A percentile compares a stretch with the other conserved stretches of the same genome.
Evolutionary conservation across 2,888 invertebrate species (phyloP).

Genomic region (Chaitophorus viminalis): DNA sequence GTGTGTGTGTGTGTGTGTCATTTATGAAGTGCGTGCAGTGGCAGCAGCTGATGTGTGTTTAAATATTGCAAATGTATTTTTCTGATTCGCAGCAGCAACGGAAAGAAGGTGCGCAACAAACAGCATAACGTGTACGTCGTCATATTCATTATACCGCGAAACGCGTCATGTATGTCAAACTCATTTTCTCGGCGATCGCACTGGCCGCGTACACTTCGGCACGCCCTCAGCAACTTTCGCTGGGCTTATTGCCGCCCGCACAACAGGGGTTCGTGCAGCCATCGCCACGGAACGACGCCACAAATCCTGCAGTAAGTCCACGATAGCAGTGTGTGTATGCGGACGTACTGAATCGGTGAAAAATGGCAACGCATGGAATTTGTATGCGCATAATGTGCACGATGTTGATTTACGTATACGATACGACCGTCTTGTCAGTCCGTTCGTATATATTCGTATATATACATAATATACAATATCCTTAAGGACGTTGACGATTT

Average conservation of each 20-base stretch:
- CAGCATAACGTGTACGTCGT: background rate
- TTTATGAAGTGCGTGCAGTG: too few species aligned
- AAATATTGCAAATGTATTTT: conserved; percentile 4
- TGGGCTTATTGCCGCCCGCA: conserved; percentile 62
- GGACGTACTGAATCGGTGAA: too few species aligned
- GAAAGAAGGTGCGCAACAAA: background rate
- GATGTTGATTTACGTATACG: too few species aligned
- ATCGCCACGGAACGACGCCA: conserved; percentile 42
- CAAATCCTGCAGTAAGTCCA: conserved; percentile 50
- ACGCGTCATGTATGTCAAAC: conserved; percentile 25
- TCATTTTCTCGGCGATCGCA: conserved; percentile 10
- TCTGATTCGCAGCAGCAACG: conserved; percentile 33
- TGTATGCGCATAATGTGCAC: too few species aligned
- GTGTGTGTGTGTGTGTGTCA: too few species aligned
- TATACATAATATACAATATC: too few species aligned
- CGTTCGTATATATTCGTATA: too few species aligned
- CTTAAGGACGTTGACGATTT: too few species aligned
- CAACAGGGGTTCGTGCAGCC: conserved; percentile 6
- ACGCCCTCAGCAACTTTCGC: conserved; percentile 58
- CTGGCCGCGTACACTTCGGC: conserved; percentile 14
- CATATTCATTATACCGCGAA: background rate
- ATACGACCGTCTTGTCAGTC: too few species aligned
- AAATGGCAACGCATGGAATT: too few species aligned
- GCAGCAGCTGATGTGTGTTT: background rate
- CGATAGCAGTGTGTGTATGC: too few species aligned